A percentile compares a stretch with the other conserved stretches of the same genome.
Evolutionary conservation across 2,888 invertebrate genomes (phyloP).

Genomic region (Mycalesis mineus): DNA sequence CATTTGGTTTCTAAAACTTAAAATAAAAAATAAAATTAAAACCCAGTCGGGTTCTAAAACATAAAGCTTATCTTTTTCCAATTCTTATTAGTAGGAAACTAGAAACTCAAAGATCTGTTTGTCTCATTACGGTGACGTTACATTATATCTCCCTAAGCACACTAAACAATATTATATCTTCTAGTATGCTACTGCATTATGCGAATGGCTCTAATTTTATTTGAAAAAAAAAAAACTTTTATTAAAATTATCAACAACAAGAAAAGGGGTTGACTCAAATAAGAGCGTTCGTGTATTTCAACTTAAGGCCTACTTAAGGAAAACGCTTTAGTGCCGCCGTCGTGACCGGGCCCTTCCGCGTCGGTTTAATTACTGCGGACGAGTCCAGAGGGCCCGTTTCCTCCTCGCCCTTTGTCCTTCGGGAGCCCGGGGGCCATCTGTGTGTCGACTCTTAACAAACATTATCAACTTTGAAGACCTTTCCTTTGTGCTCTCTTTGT

Average conservation of each 20-base stretch:
- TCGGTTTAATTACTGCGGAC: conserved; percentile 2
- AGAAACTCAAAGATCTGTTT: too few species aligned
- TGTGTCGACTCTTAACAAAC: neutral
- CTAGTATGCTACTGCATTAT: too few species aligned
- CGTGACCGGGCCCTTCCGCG: neutral
- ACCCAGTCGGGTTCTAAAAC: too few species aligned
- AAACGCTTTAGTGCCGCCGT: neutral
- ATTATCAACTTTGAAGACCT: neutral
- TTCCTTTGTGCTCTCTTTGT: neutral
- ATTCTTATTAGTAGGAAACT: too few species aligned
- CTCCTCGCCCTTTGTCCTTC: neutral
- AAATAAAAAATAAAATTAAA: too few species aligned
- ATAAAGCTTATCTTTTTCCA: too few species aligned
- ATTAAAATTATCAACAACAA: neutral
- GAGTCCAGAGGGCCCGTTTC: neutral
- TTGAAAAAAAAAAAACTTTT: too few species aligned
- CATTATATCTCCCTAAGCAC: too few species aligned
- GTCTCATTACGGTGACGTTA: too few species aligned
- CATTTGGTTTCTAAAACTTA: too few species aligned
- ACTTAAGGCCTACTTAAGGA: neutral
- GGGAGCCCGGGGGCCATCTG: neutral
- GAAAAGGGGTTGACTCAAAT: neutral
- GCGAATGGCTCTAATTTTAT: too few species aligned
- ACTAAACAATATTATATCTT: too few species aligned
- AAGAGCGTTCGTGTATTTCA: neutral